Base-by-base conservation (phyloP, 2,888 invertebrate species). In the Anthophora plumipes region DNA sequence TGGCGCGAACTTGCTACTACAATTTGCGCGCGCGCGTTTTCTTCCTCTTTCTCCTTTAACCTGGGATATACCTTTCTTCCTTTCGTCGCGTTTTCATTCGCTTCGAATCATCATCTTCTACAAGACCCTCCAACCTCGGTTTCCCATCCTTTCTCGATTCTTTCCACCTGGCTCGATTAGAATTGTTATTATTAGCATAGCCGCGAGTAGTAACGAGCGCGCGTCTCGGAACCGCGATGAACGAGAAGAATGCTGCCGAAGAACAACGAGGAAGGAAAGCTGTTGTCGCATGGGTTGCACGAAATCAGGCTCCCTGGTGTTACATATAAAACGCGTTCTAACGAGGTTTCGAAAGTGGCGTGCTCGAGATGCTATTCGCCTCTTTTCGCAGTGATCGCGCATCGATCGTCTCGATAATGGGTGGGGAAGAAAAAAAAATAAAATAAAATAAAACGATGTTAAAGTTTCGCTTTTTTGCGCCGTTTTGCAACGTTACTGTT, bases 191-290 rank as follows among this genome's bases (percentile, higher is more conserved):
- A 31, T 54, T 64, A 79, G 77, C 69, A 66, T 48, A 31, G 69
- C 78, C 74, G 60, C 79, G 84, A 84, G 72, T 74, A 84, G 73
- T 64, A 68, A 78, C 63, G 74, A 74, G 67, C 75, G 86, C 81
- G 81, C 76, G 78, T 74, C 78, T 77, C 66, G 76, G 54, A 63
- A 61, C 60, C 74, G n/a, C 54, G 72, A 52, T 31, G 69, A 50
- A 31, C 31, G 31, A 31, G 31, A 31, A 72, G 72, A 77, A 43
- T 48, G 39, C 66, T 39, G 43, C 52, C 37, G 43, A 41, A 60
- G 57, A 50, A 20, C 17, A 20, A 22, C 14, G 22, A 25, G 17
- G 20, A 50, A 11, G 11, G 20, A 14, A 50, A 57, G 57, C 63
- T 48, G 63, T 71, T n/a, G 25, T 31, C 25, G 74, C 43, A 39